phyloP scores from a whole-genome alignment of 2,113 vertebrate species.

The Carollia perspicillata region DNA sequence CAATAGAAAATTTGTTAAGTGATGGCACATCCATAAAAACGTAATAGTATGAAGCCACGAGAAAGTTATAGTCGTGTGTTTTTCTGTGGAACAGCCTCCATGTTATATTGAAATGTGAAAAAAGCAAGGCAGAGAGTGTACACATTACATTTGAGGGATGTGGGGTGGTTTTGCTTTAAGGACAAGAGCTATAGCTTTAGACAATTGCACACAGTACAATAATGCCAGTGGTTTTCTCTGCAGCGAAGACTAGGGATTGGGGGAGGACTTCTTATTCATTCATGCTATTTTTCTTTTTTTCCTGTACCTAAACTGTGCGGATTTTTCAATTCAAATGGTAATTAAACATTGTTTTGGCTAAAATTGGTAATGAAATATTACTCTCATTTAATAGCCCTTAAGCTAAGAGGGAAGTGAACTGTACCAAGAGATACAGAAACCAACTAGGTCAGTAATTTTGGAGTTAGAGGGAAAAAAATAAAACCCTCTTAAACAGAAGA shows the following conservation, averaged over 20 bases:
- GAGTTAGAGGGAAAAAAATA: neutral
- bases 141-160: neutral
- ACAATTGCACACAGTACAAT: neutral
- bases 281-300: neutral
- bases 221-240: neutral
- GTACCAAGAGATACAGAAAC: neutral
- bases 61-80: neutral
- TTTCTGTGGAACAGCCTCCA: neutral
- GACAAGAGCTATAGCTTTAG: neutral
- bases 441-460: constrained; percentile 24
- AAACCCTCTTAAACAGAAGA: neutral
- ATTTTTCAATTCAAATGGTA: constrained; percentile 39
- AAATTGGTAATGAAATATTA: neutral
- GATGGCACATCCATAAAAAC: neutral
- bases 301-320: neutral
- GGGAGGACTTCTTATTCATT: neutral
- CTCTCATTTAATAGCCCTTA: neutral
- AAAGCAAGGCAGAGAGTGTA: neutral
- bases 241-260: neutral
- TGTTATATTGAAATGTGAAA: neutral
- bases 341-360: neutral
- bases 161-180: neutral
- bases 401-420: constrained; percentile 22
- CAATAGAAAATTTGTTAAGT: neutral
- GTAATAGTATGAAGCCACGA: neutral